Percentiles rank a stretch among this genome's conserved stretches.
phyloP scores from a whole-genome alignment of 2,888 invertebrate genomes.

The Clanis bilineata region DNA sequence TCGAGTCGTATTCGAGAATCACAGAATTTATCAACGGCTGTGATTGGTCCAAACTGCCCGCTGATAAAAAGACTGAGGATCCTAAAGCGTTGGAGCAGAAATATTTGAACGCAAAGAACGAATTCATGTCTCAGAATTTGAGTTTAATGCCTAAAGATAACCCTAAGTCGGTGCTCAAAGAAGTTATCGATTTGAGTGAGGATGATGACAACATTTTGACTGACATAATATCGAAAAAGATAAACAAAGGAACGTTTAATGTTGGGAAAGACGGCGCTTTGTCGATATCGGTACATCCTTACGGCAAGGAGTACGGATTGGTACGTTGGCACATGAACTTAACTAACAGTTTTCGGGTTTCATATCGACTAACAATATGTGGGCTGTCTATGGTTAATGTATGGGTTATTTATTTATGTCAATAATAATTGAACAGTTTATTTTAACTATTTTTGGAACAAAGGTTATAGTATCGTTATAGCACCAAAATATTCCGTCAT shows the following conservation, averaged over 20 bases:
- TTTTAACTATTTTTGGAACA: background rate
- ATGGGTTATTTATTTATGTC: constrained; percentile 10
- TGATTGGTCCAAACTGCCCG: constrained; percentile 68
- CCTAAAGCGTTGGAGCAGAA: constrained; percentile 67
- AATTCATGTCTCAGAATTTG: constrained; percentile 74
- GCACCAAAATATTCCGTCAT: background rate
- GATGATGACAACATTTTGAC: constrained; percentile 60
- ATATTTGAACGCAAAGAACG: constrained; percentile 75
- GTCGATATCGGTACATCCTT: constrained; percentile 70
- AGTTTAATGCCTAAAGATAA: constrained; percentile 70
- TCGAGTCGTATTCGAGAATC: constrained; percentile 74
- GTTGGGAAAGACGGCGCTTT: constrained; percentile 72
- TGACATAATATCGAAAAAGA: constrained; percentile 63
- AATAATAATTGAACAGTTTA: background rate
- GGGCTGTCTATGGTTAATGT: constrained; percentile 14
- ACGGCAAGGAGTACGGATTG: constrained; percentile 49
- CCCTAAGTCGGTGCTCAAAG: constrained; percentile 58
- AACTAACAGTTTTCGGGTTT: constrained; percentile 42
- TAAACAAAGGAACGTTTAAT: constrained; percentile 63
- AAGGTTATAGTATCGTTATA: too few relatives aligned
- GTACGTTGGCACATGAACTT: constrained; percentile 52
- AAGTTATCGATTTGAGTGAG: constrained; percentile 70
- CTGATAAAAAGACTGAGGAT: constrained; percentile 58
- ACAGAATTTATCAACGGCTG: constrained; percentile 77
- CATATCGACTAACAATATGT: constrained; percentile 34